Conservation (phyloP, 2,888 invertebrate genomes). For the Baccha elongata region DNA sequence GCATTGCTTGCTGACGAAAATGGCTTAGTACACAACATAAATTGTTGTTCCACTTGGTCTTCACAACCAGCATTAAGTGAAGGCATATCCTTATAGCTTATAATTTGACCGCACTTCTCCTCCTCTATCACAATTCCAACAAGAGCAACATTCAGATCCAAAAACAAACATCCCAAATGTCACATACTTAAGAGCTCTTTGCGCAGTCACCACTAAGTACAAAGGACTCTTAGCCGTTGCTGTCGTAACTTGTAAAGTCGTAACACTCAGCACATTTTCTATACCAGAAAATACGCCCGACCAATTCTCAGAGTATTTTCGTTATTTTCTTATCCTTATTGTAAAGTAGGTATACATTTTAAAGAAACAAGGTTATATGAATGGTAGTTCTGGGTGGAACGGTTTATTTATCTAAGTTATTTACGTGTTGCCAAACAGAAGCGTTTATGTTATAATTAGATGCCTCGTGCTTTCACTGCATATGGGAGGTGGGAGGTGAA, state of each 20-base stretch:
- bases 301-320: constrained; percentile 45
- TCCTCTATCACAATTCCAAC: constrained; percentile 4
- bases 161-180: constrained; percentile 66
- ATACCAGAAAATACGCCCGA: constrained; percentile 20
- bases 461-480: constrained; percentile 27
- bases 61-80: constrained; percentile 47
- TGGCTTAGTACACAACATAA: constrained; percentile 64
- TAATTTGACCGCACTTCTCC: background rate
- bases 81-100: constrained; percentile 20
- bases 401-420: constrained; percentile 70
- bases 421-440: constrained; percentile 71
- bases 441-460: constrained; percentile 71
- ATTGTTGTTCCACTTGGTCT: constrained; percentile 63
- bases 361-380: constrained; percentile 41
- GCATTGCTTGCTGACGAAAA: constrained; percentile 61
- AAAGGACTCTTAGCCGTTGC: constrained; percentile 55
- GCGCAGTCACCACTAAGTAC: constrained; percentile 64
- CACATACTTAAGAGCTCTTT: constrained; percentile 59
- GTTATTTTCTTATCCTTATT: constrained; percentile 22
- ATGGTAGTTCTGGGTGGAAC: constrained; percentile 50
- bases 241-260: constrained; percentile 44
- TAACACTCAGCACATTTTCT: constrained; percentile 15
- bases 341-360: constrained; percentile 15
- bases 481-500: too few species aligned
- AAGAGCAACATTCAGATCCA: constrained; percentile 44